A percentile compares a stretch with the other conserved stretches of the same genome.
Evolutionary conservation across 1,140 invertebrate genomes (phyloP).

Genomic region (Ridgeia piscesae): DNA sequence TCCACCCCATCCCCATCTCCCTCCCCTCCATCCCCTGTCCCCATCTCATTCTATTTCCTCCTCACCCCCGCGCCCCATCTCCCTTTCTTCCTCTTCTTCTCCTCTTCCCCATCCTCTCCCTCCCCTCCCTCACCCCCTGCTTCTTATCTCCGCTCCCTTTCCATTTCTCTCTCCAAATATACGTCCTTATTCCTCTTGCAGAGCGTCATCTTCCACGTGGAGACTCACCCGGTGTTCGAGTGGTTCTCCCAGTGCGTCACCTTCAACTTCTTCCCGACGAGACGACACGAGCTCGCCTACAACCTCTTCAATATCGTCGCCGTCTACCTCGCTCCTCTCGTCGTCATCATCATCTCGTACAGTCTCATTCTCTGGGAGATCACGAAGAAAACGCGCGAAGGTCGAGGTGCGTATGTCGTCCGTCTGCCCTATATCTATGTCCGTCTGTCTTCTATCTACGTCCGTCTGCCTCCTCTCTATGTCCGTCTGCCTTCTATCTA

Average conservation of each 20-base stretch:
- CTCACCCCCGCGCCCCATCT: no score
- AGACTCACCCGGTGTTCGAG: conserved; percentile 66
- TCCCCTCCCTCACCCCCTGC: no score
- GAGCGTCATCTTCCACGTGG: conserved; percentile 76
- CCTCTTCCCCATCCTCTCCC: no score
- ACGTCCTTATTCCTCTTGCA: no score
- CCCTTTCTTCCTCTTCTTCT: no score
- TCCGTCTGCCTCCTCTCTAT: no score
- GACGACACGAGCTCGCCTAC: conserved; percentile 69
- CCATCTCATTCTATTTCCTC: no score
- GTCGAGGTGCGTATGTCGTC: conserved; percentile 52
- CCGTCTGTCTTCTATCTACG: background rate
- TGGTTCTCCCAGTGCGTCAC: conserved; percentile 78
- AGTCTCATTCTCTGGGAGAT: conserved; percentile 80
- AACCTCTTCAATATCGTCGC: conserved; percentile 75
- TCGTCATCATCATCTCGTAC: conserved; percentile 84
- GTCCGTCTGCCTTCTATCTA: no score
- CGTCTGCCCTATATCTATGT: background rate
- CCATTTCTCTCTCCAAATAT: background rate
- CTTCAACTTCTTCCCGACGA: conserved; percentile 70
- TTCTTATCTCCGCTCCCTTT: background rate
- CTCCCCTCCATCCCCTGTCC: no score
- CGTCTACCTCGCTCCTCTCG: conserved; percentile 82
- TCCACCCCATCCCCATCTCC: no score
- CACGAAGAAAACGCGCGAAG: conserved; percentile 69